phyloP scores from a whole-genome alignment of 2,113 vertebrate species.

The Capreolus pygargus region DNA sequence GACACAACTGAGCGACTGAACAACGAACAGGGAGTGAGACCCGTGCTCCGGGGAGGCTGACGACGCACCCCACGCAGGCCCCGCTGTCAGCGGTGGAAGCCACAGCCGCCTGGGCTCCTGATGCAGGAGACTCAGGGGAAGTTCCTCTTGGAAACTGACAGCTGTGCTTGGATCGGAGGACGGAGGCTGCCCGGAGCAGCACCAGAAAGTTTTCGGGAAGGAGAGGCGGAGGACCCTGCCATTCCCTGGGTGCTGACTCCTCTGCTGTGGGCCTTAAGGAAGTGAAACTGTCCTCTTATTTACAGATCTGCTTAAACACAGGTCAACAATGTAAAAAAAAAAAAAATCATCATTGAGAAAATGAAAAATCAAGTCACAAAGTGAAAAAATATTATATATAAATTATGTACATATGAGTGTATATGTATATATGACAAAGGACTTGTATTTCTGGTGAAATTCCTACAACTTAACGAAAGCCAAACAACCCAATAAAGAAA shows the following conservation, averaged over 20 bases:
- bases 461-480: neutral
- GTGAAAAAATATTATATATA: neutral
- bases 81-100: neutral
- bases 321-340: neutral
- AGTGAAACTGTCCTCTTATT: neutral
- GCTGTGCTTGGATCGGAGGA: neutral
- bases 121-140: neutral
- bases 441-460: neutral
- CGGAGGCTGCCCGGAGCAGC: neutral
- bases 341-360: neutral
- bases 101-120: neutral
- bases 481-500: neutral
- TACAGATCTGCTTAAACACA: neutral
- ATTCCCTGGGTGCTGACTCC: neutral
- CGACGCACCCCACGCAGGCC: fast-evolving
- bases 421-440: neutral
- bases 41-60: fast-evolving
- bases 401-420: neutral
- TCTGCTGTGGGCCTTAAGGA: neutral
- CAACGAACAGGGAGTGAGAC: too few species aligned
- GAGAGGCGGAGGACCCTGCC: neutral
- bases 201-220: neutral
- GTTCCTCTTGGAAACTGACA: neutral
- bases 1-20: fast-evolving
- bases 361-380: neutral